Evolutionary conservation across 2,797 vertebrate species (phyloP).

Genomic region (Melanotaenia boesemani): DNA sequence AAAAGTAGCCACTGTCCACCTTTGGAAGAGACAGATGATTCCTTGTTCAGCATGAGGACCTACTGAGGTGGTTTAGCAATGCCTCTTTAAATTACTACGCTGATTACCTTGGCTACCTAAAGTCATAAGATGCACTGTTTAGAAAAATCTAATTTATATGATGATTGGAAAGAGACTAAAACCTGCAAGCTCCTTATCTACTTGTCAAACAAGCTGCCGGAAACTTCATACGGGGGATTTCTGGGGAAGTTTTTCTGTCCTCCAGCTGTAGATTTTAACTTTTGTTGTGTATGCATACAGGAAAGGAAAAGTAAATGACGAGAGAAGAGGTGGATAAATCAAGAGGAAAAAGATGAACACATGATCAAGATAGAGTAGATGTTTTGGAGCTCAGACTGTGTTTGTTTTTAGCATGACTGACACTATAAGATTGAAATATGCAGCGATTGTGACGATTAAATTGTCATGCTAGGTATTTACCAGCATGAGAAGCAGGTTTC

Average conservation of each 20-base stretch:
- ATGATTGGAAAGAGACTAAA: not conserved
- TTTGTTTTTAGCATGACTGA: not conserved
- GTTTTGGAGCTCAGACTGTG: not conserved
- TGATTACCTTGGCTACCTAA: not conserved
- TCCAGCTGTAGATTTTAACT: constrained; percentile 36
- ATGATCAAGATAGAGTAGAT: constrained; percentile 10
- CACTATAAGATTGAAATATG: not conserved
- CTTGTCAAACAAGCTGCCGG: constrained; percentile 20
- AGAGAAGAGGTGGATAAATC: constrained; percentile 73
- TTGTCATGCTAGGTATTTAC: not conserved
- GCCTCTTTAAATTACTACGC: constrained; percentile 5
- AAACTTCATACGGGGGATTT: constrained; percentile 33
- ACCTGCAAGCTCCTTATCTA: constrained; percentile 13
- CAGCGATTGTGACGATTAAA: not conserved
- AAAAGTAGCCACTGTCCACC: constrained; percentile 68
- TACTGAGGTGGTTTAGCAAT: not conserved
- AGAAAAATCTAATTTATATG: not conserved
- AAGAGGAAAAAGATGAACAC: not conserved
- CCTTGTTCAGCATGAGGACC: constrained; percentile 46
- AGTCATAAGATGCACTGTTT: constrained; percentile 2
- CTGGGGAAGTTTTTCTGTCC: constrained; percentile 53
- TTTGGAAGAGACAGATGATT: constrained; percentile 52
- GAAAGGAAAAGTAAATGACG: constrained; percentile 79
- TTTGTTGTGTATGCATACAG: constrained; percentile 65
- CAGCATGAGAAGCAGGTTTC: not conserved